phyloP scores from a whole-genome alignment of 37 sponge, comb jelly and placozoan species.

The Geodia barretti region DNA sequence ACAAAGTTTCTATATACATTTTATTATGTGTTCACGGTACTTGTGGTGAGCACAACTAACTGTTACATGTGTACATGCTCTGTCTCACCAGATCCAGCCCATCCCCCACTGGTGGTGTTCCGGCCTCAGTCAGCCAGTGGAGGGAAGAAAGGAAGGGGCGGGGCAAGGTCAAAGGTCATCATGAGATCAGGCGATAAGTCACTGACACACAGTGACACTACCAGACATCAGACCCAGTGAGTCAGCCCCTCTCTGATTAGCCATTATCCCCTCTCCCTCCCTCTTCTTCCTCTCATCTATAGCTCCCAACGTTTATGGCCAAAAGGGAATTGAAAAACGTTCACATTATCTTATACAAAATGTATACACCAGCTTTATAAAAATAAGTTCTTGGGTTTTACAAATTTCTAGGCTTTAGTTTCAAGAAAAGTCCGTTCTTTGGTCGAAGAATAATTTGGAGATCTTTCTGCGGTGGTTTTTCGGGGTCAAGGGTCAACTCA shows the following conservation, averaged over 20 bases:
- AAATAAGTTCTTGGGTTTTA: background rate
- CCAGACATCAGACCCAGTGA: background rate
- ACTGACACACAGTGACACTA: slow-evolving; percentile 7
- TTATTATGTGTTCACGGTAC: no score
- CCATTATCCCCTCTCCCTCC: background rate
- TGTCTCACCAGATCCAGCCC: background rate
- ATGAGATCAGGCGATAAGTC: slow-evolving; percentile 35
- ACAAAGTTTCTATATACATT: no score
- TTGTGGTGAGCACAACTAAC: no score
- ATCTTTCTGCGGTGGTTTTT: slow-evolving; percentile 11
- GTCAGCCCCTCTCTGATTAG: background rate
- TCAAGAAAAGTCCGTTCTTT: slow-evolving; percentile 66
- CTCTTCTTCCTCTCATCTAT: background rate
- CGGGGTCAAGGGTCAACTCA: slow-evolving; percentile 55
- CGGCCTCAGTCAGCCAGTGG: slow-evolving; percentile 6
- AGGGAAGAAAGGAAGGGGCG: background rate
- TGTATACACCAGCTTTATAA: background rate
- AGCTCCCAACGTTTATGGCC: background rate
- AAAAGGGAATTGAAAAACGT: background rate
- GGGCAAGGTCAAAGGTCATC: slow-evolving; percentile 25
- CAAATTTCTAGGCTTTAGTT: slow-evolving; percentile 47
- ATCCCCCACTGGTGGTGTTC: slow-evolving; percentile 9
- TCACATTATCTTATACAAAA: background rate
- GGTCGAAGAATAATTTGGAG: slow-evolving; percentile 53
- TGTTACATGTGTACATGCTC: no score